Base-by-base conservation (phyloP, 2,797 vertebrate species). In the Danio tinwini region DNA sequence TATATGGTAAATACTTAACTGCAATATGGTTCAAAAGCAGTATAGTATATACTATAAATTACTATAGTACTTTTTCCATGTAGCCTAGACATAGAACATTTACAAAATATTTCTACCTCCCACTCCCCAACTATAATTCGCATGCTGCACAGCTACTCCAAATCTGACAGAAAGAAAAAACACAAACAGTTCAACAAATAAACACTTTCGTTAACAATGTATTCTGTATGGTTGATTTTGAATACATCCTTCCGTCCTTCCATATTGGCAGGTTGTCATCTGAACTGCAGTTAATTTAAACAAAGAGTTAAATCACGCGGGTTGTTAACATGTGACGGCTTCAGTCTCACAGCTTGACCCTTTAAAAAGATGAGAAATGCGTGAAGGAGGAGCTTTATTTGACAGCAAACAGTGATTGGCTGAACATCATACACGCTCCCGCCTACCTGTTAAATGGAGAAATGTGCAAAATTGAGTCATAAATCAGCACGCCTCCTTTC, bases 401-500 rank as follows among this genome's bases (percentile, higher is more conserved):
- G 47, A 70, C 74, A 72, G 72, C 29, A 73, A 75, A 50, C 71
- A 42, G 74, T 42, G 68, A 83, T 84, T 78, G 76, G 80, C 58
- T 29, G 16, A 61, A 50, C 37, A 63, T 64, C 14, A 58, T 11
- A 39, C 16, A 21, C 16, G 50, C 52, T 44, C 40, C 39, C 37
- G 12, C 58, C n/a, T 56, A 65, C n/a, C 4, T 42, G 17, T 37
- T 16, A 29, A 29, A 29, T 29, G 29, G 49, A 52, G 11, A 47
- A 65, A 56, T 58, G 19, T 58, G 42, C 50, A 29, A 14, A 71
- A 72, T n/a, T 65, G 67, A 68, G 50, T 80, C 72, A 73, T 55
- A 50, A 58, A 44, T 14, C 5, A 67, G 83, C 80, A 64, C 86
- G 82, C 91, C 88, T 83, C 84, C 88, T 82, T 81, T 49, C 53